Evolutionary conservation across 2,797 vertebrate genomes (phyloP).

Genomic region (Lemur catta): DNA sequence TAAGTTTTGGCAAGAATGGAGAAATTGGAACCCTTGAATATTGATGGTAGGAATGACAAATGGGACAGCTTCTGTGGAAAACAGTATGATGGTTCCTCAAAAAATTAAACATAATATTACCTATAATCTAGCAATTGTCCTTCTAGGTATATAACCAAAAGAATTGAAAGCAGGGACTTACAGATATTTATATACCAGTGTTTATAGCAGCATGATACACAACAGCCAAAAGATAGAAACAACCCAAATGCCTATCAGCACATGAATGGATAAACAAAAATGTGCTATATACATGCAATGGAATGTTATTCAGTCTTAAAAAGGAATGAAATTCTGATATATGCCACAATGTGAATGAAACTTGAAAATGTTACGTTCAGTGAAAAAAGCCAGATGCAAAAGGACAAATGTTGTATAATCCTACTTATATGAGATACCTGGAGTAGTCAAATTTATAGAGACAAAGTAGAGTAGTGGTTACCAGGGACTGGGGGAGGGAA

Average conservation of each 20-base stretch:
- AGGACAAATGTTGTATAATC: not conserved
- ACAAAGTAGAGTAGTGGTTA: not conserved
- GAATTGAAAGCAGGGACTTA: not conserved
- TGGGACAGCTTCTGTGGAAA: not conserved
- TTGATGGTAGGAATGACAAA: not conserved
- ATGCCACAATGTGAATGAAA: not conserved
- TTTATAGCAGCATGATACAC: not conserved
- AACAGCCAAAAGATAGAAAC: not conserved
- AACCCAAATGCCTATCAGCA: not conserved
- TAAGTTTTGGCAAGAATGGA: not conserved
- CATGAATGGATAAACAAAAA: not conserved
- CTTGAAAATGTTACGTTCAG: not conserved
- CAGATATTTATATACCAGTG: not conserved
- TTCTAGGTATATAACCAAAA: not conserved
- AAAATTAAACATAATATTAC: not conserved
- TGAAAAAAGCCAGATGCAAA: not conserved
- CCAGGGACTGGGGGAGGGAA: not conserved
- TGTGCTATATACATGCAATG: not conserved
- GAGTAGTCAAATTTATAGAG: not conserved
- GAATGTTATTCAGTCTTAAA: not conserved
- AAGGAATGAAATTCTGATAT: not conserved
- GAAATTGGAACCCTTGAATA: not conserved
- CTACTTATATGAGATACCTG: not conserved
- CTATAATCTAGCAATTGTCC: not conserved
- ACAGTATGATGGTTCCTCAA: not conserved